Evolutionary conservation across 1,140 invertebrate genomes (phyloP), one percentile per base, ranked within the genome.

Genomic region (Scaptomyza hsui): DNA sequence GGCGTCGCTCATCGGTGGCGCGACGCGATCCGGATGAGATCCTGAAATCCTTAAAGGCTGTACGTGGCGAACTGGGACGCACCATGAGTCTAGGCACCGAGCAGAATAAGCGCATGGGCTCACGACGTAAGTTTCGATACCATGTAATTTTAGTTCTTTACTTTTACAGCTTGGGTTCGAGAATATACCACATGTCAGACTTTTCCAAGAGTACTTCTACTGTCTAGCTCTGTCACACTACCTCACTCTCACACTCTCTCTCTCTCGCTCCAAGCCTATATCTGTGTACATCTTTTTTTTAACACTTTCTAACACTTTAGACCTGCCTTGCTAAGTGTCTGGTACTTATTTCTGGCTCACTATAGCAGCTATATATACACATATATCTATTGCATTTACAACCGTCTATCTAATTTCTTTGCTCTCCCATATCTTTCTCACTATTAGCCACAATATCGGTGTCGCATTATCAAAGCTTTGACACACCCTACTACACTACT

Each of bases 21-120:
- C 94, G 95, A 19, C 93, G 95, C 75, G 96, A 97, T 91, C 95
- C 95, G 0, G 96, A 97, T 80, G 96, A 97, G 91, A 96, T 97
- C 70, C 86, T 96, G 55, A 95, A 95, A 77, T 95, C 94, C 42
- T 91, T 96, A 67, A 96, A 96, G 82, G 95, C 95, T 48, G 95
- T 95, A 41, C 96, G 96, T 83, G 95, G 95, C 56, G 95, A 96
- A 89, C 92, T 96, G 6, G 95, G 94, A 49, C 93, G 95, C 41
- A 96, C 95, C 35, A 95, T 96, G 93, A 96, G 95, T 80, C 93
- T 96, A 56, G 94, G 94, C 80, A 93, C 94, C 79, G 82, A 94
- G 91, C 77, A 88, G 39, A 68, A 89, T 32, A 93, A 93, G 56
- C 89, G 92, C 92, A 74, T 88, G 86, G 92, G 92, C 55, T 92